A percentile compares a stretch with the other conserved stretches of the same genome.
phyloP scores from a whole-genome alignment of 37 sponge, comb jelly and placozoan species.

The Geodia barretti region DNA sequence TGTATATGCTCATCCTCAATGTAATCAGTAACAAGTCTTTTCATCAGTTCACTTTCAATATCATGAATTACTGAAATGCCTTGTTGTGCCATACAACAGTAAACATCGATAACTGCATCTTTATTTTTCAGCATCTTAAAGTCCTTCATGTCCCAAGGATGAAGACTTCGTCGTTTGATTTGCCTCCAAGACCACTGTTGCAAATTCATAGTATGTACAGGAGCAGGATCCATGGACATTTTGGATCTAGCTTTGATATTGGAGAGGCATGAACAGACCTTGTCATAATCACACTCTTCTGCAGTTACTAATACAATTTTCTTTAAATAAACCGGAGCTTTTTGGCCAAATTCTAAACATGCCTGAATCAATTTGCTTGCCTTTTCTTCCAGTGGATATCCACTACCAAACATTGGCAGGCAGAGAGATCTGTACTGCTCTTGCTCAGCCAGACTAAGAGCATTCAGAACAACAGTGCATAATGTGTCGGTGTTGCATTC shows the following conservation, averaged over 20 bases:
- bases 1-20: conserved; percentile 4
- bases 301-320: background rate
- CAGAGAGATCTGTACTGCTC: conserved; percentile 18
- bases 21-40: conserved; percentile 11
- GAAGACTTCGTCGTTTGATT: background rate
- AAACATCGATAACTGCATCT: background rate
- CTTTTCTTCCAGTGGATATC: conserved; percentile 11
- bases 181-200: background rate
- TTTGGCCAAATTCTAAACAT: background rate
- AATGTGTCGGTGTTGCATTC: conserved; percentile 5
- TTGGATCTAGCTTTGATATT: background rate
- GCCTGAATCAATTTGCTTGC: background rate
- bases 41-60: background rate
- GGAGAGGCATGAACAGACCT: background rate
- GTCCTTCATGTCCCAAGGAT: background rate
- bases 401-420: conserved; percentile 48
- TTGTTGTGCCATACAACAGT: conserved; percentile 2
- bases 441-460: conserved; percentile 24
- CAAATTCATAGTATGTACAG: background rate
- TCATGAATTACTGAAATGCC: background rate
- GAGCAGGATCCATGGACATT: background rate
- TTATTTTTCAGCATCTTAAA: background rate
- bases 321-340: background rate
- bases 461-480: conserved; percentile 7
- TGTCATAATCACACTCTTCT: background rate